Evolutionary conservation across 2,797 vertebrate genomes (phyloP).

Genomic region (Sciurus vulgaris): DNA sequence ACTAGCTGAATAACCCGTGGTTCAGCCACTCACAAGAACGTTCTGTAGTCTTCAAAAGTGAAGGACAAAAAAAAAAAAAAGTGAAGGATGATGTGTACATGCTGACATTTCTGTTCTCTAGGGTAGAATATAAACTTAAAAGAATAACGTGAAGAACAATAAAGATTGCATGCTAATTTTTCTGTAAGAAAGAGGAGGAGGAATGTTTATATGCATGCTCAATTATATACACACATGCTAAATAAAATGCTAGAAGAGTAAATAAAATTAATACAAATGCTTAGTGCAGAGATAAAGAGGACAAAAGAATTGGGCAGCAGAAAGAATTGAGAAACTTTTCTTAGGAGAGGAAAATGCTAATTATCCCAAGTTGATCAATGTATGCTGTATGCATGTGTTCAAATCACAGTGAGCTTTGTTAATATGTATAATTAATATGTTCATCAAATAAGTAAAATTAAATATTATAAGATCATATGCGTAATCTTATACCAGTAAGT

Average conservation of each 20-base stretch:
- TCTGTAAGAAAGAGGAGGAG: neutral
- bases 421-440: neutral
- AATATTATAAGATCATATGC: neutral
- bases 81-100: neutral
- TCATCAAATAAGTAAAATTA: neutral
- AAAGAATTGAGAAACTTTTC: neutral
- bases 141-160: neutral
- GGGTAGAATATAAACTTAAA: neutral
- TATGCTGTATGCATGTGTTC: neutral
- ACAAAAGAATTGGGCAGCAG: accelerated
- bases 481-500: neutral
- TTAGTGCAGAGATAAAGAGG: neutral
- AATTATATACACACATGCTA: neutral
- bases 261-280: neutral
- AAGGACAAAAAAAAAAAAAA: neutral
- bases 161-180: neutral
- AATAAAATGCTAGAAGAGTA: neutral
- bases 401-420: neutral
- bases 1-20: neutral
- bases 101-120: neutral
- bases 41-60: neutral
- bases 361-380: neutral
- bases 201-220: neutral
- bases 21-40: neutral
- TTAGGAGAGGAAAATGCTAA: neutral